Evolutionary conservation across 37 sponge, comb jelly and placozoan species (phyloP), one percentile per base, ranked within the genome.

Genomic region (Ianthella basta): DNA sequence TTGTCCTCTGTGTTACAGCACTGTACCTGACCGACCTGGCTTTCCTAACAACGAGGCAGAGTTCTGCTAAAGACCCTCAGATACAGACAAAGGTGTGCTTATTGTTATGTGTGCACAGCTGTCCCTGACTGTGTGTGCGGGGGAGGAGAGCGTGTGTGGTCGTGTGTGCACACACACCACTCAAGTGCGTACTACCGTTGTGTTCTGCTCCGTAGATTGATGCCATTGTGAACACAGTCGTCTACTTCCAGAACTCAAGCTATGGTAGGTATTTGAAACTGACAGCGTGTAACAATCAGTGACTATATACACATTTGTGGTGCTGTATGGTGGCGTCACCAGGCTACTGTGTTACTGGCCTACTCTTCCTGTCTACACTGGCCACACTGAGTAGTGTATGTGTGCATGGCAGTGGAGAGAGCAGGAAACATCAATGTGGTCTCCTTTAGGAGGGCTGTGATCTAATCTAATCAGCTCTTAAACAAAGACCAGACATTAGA

Each of bases 1-100:
- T 12, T 61, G 25, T 5, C 25, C 25, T 25, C 25, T 2, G 34
- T 61, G 27, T 55, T 55, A 0, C 59, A 87, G 90, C 86, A 15
- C 54, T 90, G 65, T 90, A 87, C 37, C 86, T 89, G 39, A 93
- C 87, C 39, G 94, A 93, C 55, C 85, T 93, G 55, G 77, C 82
- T 63, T 92, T 79, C 83, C 59, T 69, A 30, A 18, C 27, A 2
- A 35, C 70, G 4, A 69, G 34, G 35, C 70, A 69, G 70, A 35
- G 34, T 4, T 32, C 70, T 18, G 1, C 1, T 2, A 15, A 32
- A 18, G 29, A 32, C 34, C 70, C 34, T 4, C 35, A 69, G 27
- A 69, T 33, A 18, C 70, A 69, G 34, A 30, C 33, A n/a, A 32
- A 69, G 70, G 70, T 69, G 34, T 30, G 34, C 34, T 18, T 1